Evolutionary conservation across 2,797 vertebrate species (phyloP), one percentile per base, ranked within the genome.

Genomic region (Oreochromis mossambicus): DNA sequence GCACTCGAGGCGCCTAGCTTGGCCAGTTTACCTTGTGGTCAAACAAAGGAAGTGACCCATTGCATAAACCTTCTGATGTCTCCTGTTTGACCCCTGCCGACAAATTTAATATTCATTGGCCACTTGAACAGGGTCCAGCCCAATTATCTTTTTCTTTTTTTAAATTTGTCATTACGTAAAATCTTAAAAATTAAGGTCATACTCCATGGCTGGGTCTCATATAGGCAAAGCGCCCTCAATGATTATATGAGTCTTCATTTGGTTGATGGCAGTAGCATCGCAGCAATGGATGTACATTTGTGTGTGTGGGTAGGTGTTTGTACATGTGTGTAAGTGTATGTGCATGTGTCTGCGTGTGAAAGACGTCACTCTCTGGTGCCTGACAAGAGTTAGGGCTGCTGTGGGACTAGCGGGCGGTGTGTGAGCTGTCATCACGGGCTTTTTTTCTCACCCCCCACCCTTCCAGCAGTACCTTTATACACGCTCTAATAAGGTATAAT

Each of bases 361-460:
- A 90, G 77, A 81, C 79, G 78, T 94, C 90, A 92, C 88, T 94
- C 91, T 90, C 82, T 87, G 86, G 88, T 90, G 88, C 91, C 87
- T 95, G 91, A 95, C 88, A 92, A 84, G 86, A 92, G 87, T 92
- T 86, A 61, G 79, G 46, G 86, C 88, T 91, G 83, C 91, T 87
- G 83, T 86, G 90, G 92, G 92, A 93, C 93, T 93, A 88, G 81
- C 86, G 36, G 87, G 89, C 50, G 48, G 88, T 86, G 90, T 95
- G 95, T 94, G 93, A 96, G 93, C 93, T 95, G 95, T 96, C 95
- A 96, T 92, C 92, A 48, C 92, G 52, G 78, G 66, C 9, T 79
- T 77, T 78, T 68, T 82, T 82, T 83, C 79, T 84, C 92, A 83
- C 86, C 83, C 88, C 88, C 82, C 84, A 81, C 82, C 86, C 81